Base-by-base conservation (phyloP, 2,113 vertebrate species). In the Megaleporinus macrocephalus region DNA sequence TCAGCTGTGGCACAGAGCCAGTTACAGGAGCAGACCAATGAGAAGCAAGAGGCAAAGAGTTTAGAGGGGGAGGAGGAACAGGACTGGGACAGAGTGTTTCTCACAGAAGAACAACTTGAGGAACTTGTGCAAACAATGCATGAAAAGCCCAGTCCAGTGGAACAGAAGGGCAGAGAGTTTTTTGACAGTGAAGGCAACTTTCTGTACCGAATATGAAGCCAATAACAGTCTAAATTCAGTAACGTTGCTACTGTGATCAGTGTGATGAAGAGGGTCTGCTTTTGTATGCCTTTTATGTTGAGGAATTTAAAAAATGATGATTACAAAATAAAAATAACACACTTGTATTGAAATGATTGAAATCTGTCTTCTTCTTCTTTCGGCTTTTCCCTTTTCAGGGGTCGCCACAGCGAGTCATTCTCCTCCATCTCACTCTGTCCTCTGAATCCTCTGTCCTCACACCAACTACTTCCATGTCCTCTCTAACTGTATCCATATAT, bases 171-270 rank as follows among this genome's bases (percentile, higher is more conserved):
- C 0, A 92, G 66, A 0, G 93, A 96, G 27, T 94, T 95, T 86
- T 96, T 95, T 87, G 96, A 97, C 66, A 73, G 71, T 13, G 89
- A 94, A 0, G 95, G 96, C 0, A 95, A 94, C 80, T 95, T 96
- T 84, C 85, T 96, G 47, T 97, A 96, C 78, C 91, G 95, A 87
- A 86, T 96, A 49, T 96, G 83, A 95, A n/a, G 6, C 0, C 10
- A 5, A 13, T 4, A 16, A 36, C 57, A 6, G 7, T 22, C 57
- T 10, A 44, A 10, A 4, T 44, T 44, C 1, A 44, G 10, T 44
- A 10, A 44, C 4, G 5, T 4, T 44, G 5, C 41, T 44, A 9
- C 5, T 44, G 41, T 44, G 41, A 11, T 10, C 4, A 7, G 41
- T 11, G n/a, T n/a, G n/a, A n/a, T 44, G n/a, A 24, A 4, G 18